Base-by-base conservation (phyloP, 2,113 vertebrate genomes). In the Chaetodon auriga region DNA sequence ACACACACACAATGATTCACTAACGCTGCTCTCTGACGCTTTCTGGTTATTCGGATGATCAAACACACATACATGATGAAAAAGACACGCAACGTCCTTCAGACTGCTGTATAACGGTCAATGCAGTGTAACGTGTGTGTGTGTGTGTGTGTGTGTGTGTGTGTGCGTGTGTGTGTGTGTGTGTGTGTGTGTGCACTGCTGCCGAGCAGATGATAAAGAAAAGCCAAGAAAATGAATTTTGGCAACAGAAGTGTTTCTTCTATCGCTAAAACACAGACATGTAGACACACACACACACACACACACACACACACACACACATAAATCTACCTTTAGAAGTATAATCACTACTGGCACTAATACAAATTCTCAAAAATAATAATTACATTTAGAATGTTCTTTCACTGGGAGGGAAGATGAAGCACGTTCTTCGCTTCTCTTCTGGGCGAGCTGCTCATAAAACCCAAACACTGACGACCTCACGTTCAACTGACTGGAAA, bases 181-280 rank as follows among this genome's bases (percentile, higher is more conserved):
- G 0, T 18, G 53, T 35, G 57, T 45, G 30, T 62, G 23, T 43
- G 45, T 54, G 53, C 15, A 19, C 48, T 49, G 46, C 38, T 71
- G 74, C 70, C 57, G 77, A 74, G 77, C 46, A 87, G 80, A 72
- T 73, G 43, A 77, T 76, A 77, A 75, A 62, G 11, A 66, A 55
- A 79, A 21, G 16, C 64, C 64, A 66, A 71, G 64, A 38, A 74
- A 87, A 78, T 41, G 1, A 49, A n/a, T 48, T 64, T 11, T 60
- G 76, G 64, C 68, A 70, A 48, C 14, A 51, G 7, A 53, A 53
- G 36, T 23, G 48, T 66, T 84, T 58, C 23, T n/a, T 64, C 71
- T 79, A 80, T 84, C 72, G 1, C 46, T 53, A 45, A 73, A 69
- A 81, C 60, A 55, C 73, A 66, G 54, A 75, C 70, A 8, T 1